Evolutionary conservation across 2,797 vertebrate species (phyloP), one percentile per base, ranked within the genome.

Genomic region (Clarias pachynema): DNA sequence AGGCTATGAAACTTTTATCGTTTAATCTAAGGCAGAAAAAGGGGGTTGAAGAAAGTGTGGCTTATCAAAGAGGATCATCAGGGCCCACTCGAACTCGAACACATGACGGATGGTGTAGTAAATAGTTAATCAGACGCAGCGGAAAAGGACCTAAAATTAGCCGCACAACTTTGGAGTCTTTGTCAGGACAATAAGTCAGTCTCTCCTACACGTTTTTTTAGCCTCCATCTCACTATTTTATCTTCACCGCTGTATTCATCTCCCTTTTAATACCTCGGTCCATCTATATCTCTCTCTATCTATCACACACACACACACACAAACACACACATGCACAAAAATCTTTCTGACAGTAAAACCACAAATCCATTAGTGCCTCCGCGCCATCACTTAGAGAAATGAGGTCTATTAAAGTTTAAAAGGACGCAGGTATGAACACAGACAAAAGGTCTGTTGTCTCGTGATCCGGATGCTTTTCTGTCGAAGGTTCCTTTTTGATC

Each of bases 121-220:
- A 96, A 96, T 96, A 95, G 94, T 95, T 95, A 95, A 95, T 95
- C 93, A 95, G 94, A 93, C 92, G 86, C 91, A 92, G 93, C 90
- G 92, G 94, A 94, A 92, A 92, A 91, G 66, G 91, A 89, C 94
- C 93, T 93, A 94, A 95, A 95, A 94, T 95, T 95, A 96, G 95
- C 92, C 83, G 90, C 91, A 87, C 91, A 93, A 94, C 92, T 49
- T 49, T 92, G 85, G 92, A 93, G 92, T 90, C 82, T 91, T 92
- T 95, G 94, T 94, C 93, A 90, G 93, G 90, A 91, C 89, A 87
- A 94, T 94, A 95, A 94, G 92, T 94, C 94, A 93, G 88, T 81
- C 83, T 89, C 88, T 62, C 85, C 86, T 79, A 87, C 16, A 49
- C 49, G 20, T 86, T 84, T 81, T 81, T 81, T 65, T 53, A 40